These are phyloP conservation scores for Channa maculata DNA, from an alignment of 2,113 vertebrate species.

Conservation along the genomic window DNA sequence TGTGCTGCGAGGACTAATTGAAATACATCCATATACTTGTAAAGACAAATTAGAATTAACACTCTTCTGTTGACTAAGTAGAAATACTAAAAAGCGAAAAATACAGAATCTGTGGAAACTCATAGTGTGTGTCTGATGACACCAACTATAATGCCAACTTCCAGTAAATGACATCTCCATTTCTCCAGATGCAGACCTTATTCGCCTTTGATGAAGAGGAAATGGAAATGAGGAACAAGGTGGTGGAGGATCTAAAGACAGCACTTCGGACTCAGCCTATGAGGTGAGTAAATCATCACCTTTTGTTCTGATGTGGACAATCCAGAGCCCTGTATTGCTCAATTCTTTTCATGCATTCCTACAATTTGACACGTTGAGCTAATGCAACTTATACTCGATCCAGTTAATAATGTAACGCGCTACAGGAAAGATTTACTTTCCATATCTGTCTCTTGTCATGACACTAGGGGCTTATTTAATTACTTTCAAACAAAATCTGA, in stretches of 20 bases:
- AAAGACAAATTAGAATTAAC: constrained; percentile 26
- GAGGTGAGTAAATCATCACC: constrained; percentile 84
- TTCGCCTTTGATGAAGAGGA: constrained; percentile 96
- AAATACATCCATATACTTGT: constrained; percentile 8
- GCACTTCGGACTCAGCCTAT: constrained; percentile 96
- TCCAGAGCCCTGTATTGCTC: background rate
- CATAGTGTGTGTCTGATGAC: background rate
- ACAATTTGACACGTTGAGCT: constrained; percentile 13
- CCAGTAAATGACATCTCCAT: background rate
- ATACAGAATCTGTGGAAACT: background rate
- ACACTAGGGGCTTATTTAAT: constrained; percentile 9
- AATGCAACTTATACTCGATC: constrained; percentile 9
- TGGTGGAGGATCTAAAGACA: constrained; percentile 97
- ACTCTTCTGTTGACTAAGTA: background rate
- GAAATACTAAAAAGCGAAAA: background rate
- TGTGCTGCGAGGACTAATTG: constrained; percentile 6
- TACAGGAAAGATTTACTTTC: constrained; percentile 5
- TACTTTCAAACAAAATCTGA: constrained; percentile 14
- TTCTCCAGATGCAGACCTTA: constrained; percentile 93
- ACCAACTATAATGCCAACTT: background rate
- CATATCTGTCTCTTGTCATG: constrained; percentile 19
- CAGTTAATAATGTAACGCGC: constrained; percentile 14
- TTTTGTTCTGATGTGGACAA: background rate
- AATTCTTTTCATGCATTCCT: background rate
- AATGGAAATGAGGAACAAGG: constrained; percentile 96